These are phyloP conservation scores for Agapornis canus DNA, from an alignment of 2,797 vertebrate genomes.

Conservation along the genomic window DNA sequence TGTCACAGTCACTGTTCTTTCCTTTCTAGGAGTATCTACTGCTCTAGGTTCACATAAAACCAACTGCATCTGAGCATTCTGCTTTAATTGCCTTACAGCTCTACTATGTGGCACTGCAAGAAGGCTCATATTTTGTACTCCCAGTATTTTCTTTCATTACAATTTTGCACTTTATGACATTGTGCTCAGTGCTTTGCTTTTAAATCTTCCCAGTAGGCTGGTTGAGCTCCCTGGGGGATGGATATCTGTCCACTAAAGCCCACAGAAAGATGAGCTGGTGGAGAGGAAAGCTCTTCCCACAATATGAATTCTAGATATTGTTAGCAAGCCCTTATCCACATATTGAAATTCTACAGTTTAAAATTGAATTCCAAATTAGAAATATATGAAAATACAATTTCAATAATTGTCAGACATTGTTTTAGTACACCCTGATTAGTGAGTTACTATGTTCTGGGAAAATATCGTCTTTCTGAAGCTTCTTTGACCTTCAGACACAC, in stretches of 20 bases:
- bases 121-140: accelerated
- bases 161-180: accelerated
- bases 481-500: neutral
- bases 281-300: neutral
- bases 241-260: neutral
- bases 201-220: neutral
- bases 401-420: neutral
- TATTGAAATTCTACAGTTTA: neutral
- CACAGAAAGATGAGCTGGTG: neutral
- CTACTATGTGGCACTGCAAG: neutral
- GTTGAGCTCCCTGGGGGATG: neutral
- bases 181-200: too few relatives aligned
- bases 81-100: neutral
- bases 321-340: neutral
- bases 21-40: neutral
- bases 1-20: neutral
- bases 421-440: neutral
- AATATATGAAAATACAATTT: neutral
- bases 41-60: neutral
- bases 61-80: accelerated
- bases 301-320: neutral
- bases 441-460: accelerated
- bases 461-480: neutral
- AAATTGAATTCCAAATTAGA: neutral
- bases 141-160: accelerated